phyloP scores from a whole-genome alignment of 1,140 invertebrate species.

The Eurytemora carolleeae region DNA sequence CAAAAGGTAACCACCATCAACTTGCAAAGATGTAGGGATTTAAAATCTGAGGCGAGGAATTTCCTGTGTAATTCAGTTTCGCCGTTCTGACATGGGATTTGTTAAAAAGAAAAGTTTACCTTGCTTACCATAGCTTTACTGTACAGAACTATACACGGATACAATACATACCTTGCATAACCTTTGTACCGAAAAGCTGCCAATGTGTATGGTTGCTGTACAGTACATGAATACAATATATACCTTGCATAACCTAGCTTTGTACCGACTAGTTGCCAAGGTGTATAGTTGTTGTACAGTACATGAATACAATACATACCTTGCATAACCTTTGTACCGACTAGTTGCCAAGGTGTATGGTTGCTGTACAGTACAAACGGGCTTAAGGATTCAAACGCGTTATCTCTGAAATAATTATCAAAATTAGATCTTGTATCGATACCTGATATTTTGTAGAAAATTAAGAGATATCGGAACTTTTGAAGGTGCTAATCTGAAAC shows the following conservation, averaged over 20 bases:
- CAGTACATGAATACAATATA: background rate
- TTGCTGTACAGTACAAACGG: conserved; percentile 13
- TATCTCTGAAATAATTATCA: conserved; percentile 3
- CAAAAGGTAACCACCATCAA: no score
- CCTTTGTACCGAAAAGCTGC: conserved; percentile 1
- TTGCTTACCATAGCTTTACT: background rate
- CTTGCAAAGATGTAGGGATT: no score
- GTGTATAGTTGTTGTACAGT: background rate
- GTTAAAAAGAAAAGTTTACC: no score
- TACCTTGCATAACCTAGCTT: background rate
- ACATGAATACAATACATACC: background rate
- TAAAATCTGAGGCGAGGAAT: no score
- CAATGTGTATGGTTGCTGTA: conserved; percentile 9
- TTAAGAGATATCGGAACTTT: no score
- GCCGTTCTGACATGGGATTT: no score
- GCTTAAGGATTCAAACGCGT: conserved; percentile 5
- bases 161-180: conserved; percentile 8
- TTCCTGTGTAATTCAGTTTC: no score
- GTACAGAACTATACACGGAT: background rate
- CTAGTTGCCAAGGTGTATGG: conserved; percentile 1
- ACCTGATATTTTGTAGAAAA: no score
- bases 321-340: conserved; percentile 9
- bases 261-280: conserved; percentile 1
- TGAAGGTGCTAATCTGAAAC: no score
- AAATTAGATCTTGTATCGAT: no score